Evolutionary conservation across 92 coral and sea anemone genomes (phyloP), one percentile per base, ranked within the genome.

Genomic region (Porites rus): DNA sequence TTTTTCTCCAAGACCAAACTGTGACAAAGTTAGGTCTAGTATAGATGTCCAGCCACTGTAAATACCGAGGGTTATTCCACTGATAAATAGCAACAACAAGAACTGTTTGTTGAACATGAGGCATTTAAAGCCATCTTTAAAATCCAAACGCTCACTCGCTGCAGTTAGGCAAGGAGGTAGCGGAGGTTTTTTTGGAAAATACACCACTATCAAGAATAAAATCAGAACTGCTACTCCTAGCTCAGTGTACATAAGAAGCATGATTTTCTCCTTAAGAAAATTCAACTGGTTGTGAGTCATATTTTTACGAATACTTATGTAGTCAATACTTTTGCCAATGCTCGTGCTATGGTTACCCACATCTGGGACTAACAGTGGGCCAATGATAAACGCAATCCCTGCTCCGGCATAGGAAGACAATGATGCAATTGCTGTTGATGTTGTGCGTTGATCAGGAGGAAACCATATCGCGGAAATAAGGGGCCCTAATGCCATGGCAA

Each of bases 381-480:
- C 96, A 77, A 96, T 84, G 28, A 93, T 38, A 80, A 96, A 96
- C 0, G 99, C 89, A 8, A 94, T 13, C 13, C 96, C 98, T 8
- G 96, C 79, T 14, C 99, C 99, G 17, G 88, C 77, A 82, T 96
- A 96, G 46, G 96, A 89, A 13, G 99, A 93, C 14, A 96, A 76
- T 1, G 98, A 89, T 3, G 96, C 92, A 8, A 96, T 74, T 51
- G 99, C 99, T 0, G 99, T 96, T 52, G 99, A 94, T 14, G 96
- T 96, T 4, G 98, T 90, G 22, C 99, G 91, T 73, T 96, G 99
- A 22, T 92, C 78, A 4, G 99, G 99, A 2, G 99, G 98, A 20
- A 96, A 96, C 99, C 99, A 96, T 65, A 93, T 93, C 1, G 99
- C 98, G 1, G 99, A 96, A 25, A 96, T 86, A 24, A 96, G 78